phyloP scores from a whole-genome alignment of 2,888 invertebrate species.

The Cantharis nigra region DNA sequence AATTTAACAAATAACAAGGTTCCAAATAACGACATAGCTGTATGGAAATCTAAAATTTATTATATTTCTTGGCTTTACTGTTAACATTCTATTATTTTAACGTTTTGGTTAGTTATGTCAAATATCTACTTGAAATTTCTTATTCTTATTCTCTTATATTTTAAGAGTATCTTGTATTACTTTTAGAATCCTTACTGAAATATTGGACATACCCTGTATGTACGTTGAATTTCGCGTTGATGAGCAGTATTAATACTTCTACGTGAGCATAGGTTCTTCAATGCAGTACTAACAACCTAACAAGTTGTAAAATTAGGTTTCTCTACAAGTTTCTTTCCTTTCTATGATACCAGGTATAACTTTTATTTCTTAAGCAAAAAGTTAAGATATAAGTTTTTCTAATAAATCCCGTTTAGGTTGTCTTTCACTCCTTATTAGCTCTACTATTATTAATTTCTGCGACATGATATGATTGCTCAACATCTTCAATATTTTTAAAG shows the following conservation, averaged over 20 bases:
- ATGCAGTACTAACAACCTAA: neutral
- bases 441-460: neutral
- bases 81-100: too few relatives aligned
- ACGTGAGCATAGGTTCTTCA: neutral
- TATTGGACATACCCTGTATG: neutral
- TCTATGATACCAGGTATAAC: neutral
- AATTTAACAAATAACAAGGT: too few relatives aligned
- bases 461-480: neutral
- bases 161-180: neutral
- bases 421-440: neutral
- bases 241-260: neutral
- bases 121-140: too few relatives aligned
- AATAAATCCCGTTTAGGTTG: neutral
- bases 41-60: too few relatives aligned
- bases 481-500: too few relatives aligned
- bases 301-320: neutral
- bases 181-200: neutral
- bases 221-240: neutral
- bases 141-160: too few relatives aligned
- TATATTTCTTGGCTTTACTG: too few relatives aligned
- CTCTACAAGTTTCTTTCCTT: neutral
- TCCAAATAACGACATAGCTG: too few relatives aligned
- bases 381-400: neutral
- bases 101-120: too few relatives aligned
- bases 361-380: neutral